A percentile compares a stretch with the other conserved stretches of the same genome.
Evolutionary conservation across 2,888 invertebrate species (phyloP).

Genomic region (Noctuana brunneofusca): DNA sequence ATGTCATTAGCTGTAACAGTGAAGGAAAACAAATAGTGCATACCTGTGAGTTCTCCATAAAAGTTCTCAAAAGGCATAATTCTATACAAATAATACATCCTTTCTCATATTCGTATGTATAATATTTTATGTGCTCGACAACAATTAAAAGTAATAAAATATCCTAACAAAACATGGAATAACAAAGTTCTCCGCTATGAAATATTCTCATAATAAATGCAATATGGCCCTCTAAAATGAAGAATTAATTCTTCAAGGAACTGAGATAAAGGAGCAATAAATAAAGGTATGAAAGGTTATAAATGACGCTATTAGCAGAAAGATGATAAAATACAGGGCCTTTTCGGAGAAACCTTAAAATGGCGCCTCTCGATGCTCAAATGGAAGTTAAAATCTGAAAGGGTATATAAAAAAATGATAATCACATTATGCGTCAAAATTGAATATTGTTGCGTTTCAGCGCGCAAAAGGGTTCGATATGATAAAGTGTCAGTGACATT

Average conservation of each 20-base stretch:
- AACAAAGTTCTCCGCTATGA: constrained; percentile 9
- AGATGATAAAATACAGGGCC: constrained; percentile 23
- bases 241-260: constrained; percentile 28
- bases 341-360: constrained; percentile 12
- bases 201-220: constrained; percentile 25
- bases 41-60: no score
- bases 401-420: not conserved
- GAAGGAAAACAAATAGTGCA: no score
- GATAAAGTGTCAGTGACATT: not conserved
- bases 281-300: constrained; percentile 28
- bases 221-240: constrained; percentile 13
- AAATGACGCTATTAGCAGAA: constrained; percentile 22
- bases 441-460: not conserved
- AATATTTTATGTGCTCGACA: no score
- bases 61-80: no score
- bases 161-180: constrained; percentile 7
- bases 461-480: not conserved
- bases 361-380: not conserved
- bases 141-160: constrained; percentile 6
- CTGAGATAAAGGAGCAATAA: constrained; percentile 24
- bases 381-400: constrained; percentile 9
- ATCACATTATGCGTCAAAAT: not conserved
- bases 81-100: no score
- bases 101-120: no score
- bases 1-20: no score